phyloP scores from a whole-genome alignment of 1,140 invertebrate species.

The Brachionus calyciflorus region DNA sequence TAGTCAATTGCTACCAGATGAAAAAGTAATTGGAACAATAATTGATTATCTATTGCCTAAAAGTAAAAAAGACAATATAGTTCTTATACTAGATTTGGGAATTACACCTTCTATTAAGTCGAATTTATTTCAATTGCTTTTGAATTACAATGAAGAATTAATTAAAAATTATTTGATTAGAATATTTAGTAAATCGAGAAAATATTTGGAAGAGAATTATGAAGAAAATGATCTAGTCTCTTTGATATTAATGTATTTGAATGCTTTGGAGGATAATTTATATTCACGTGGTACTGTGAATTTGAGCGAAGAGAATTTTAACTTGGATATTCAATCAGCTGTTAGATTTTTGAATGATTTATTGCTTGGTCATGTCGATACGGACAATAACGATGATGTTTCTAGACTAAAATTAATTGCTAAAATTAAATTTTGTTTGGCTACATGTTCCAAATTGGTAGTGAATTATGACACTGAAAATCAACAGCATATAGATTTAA shows the following conservation, averaged over 20 bases:
- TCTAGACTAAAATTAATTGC: background rate
- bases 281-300: background rate
- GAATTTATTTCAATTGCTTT: background rate
- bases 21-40: background rate
- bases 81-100: background rate
- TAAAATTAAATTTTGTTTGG: constrained; percentile 20
- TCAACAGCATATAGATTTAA: background rate
- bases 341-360: background rate
- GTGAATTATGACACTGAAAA: background rate
- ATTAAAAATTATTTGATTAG: background rate
- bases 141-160: background rate
- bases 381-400: constrained; percentile 3
- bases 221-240: background rate
- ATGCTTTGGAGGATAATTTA: background rate
- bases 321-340: background rate
- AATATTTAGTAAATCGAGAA: constrained; percentile 19
- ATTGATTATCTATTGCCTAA: background rate
- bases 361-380: background rate
- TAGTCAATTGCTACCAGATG: background rate
- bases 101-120: constrained; percentile 10
- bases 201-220: background rate
- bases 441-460: background rate
- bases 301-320: background rate
- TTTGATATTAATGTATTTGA: constrained; percentile 24
- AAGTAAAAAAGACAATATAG: background rate